Conservation (phyloP, 2,113 vertebrate genomes). For the Callipepla squamata region DNA sequence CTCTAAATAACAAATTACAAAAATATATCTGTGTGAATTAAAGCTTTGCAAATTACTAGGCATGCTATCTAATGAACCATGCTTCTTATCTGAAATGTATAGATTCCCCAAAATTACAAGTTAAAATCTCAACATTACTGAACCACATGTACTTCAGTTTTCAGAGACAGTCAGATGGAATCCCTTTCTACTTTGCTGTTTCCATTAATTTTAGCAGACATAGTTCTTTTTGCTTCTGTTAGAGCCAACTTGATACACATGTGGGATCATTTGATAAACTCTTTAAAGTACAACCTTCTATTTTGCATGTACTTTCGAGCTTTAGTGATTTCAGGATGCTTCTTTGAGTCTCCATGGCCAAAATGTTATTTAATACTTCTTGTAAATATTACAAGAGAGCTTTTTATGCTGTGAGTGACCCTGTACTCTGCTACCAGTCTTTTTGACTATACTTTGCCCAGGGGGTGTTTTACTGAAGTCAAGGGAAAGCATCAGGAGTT, state of each 20-base stretch:
- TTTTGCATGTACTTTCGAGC: conserved; percentile 37
- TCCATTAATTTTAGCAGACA: conserved; percentile 6
- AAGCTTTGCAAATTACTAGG: neutral
- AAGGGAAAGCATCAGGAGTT: neutral
- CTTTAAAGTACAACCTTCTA: conserved; percentile 46
- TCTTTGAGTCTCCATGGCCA: neutral
- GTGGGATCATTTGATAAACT: conserved; percentile 57
- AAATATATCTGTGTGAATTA: neutral
- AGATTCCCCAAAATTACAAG: neutral
- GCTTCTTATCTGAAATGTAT: neutral
- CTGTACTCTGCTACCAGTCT: neutral
- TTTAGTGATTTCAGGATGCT: conserved; percentile 13
- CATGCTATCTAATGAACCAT: neutral
- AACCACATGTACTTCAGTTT: neutral
- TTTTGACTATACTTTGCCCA: conserved; percentile 8
- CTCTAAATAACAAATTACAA: neutral
- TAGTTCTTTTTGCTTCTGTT: neutral
- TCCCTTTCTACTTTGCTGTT: neutral
- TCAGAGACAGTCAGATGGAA: neutral
- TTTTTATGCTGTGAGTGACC: conserved; percentile 26
- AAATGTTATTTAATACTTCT: conserved; percentile 25
- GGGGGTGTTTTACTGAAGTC: neutral
- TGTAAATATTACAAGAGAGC: conserved; percentile 53
- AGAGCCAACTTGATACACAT: neutral
- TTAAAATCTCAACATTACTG: neutral